Conservation (phyloP, 1,140 invertebrate genomes). For the Colletes latitarsis region DNA sequence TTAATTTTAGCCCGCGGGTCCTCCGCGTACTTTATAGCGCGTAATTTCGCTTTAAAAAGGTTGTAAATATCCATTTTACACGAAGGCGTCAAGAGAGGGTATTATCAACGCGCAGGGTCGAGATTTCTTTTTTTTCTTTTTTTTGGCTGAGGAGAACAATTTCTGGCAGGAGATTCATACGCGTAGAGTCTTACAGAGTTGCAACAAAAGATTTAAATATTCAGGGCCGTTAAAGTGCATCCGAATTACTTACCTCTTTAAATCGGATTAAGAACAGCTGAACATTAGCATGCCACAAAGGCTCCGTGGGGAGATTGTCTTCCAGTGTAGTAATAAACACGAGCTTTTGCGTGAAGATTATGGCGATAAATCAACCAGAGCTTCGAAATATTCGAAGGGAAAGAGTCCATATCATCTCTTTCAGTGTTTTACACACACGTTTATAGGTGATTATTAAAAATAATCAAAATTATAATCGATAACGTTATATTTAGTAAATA, state of each 20-base stretch:
- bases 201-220: constrained; percentile 36
- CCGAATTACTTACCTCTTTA: constrained; percentile 22
- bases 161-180: constrained; percentile 17
- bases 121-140: not conserved
- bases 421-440: too few relatives aligned
- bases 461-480: too few relatives aligned
- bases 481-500: too few relatives aligned
- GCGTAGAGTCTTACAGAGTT: not conserved
- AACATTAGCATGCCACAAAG: constrained; percentile 18
- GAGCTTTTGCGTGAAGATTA: not conserved
- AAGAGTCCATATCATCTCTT: too few relatives aligned
- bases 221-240: constrained; percentile 14
- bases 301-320: not conserved
- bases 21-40: not conserved
- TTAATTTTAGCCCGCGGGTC: not conserved
- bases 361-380: constrained; percentile 1
- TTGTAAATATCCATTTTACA: constrained; percentile 26
- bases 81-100: too few relatives aligned
- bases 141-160: not conserved
- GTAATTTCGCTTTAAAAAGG: not conserved
- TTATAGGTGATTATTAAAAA: too few relatives aligned
- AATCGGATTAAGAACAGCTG: constrained; percentile 3
- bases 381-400: not conserved
- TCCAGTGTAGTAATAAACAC: constrained; percentile 9
- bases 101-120: not conserved